Base-by-base conservation (phyloP, 2,888 invertebrate species). In the Macrosoma leucophasiata region DNA sequence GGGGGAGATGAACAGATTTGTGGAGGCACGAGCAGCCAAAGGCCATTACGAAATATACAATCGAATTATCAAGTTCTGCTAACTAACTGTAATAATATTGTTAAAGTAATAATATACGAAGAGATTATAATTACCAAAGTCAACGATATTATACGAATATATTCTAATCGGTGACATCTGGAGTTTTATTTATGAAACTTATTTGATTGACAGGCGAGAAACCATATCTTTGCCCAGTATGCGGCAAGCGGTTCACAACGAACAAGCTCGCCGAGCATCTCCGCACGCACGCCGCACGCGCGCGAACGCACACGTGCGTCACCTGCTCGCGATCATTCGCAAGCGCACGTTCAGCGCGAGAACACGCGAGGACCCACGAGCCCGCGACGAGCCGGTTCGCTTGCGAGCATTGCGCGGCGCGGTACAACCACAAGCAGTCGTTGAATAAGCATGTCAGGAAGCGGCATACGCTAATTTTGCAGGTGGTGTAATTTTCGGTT, bases 201-300 rank as follows among this genome's bases (percentile, higher is more conserved):
- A 5, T 15, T 17, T 12, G 14, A 8, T 4, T 6, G 11, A 6
- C 15, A 73, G 75, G 75, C 3, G 70, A 54, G 18, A 62, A 74
- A 39, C 77, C 76, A 1, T 78, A 76, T 58, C 61, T 78, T 41
- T 78, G 78, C 32, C 57, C 64, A 2, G 50, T 67, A 10, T 78
- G 78, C 54, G 77, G 77, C 32, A 58, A 57, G 40, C 64, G 56
- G 12, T 78, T 77, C 62, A 58, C 69, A 0, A 75, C 71, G 4
- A 77, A 78, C 67, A 78, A 75, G 56, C 50, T 78, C 31, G 43
- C 68, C 0, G 58, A 53, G n/a, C 78, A 78, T 58, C 40, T 68
- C 57, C 39, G 51, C 22, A 46, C 55, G 15, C 71, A 66, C 57
- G 36, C 48, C 11, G 46, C 43, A 31, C 54, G 55, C 14, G 44